A percentile compares a stretch with the other conserved stretches of the same genome.
These are phyloP conservation scores for Serrognathus titanus DNA, from an alignment of 2,888 invertebrate species.

Conservation along the genomic window DNA sequence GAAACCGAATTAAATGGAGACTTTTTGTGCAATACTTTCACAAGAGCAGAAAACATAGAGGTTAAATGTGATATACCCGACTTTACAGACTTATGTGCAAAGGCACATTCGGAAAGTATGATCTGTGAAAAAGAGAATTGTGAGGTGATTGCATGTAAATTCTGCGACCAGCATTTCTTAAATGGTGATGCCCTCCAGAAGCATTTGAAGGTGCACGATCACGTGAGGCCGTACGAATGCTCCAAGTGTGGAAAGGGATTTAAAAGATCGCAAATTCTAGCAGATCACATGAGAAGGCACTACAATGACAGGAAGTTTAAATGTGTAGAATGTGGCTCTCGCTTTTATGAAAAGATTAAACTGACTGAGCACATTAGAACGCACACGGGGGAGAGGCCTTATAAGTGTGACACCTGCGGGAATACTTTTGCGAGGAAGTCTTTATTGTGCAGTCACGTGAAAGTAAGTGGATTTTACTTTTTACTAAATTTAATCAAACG, in stretches of 20 bases:
- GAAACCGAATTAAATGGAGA: too few species aligned
- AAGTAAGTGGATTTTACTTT: neutral
- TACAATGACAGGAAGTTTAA: slow-evolving; percentile 49
- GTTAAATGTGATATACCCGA: neutral
- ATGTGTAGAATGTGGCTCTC: slow-evolving; percentile 49
- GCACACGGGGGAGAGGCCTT: slow-evolving; percentile 50
- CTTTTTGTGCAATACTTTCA: too few species aligned
- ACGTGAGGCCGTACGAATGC: slow-evolving; percentile 29
- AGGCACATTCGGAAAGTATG: neutral
- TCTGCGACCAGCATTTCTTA: neutral
- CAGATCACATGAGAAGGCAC: slow-evolving; percentile 47
- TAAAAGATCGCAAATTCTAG: slow-evolving; percentile 48
- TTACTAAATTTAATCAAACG: too few species aligned
- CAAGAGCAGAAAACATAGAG: too few species aligned
- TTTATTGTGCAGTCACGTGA: slow-evolving; percentile 6
- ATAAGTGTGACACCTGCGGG: slow-evolving; percentile 49
- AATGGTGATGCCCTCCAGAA: neutral
- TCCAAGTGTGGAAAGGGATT: slow-evolving; percentile 49
- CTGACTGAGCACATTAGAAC: slow-evolving; percentile 51
- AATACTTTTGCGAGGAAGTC: slow-evolving; percentile 41
- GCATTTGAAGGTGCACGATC: neutral
- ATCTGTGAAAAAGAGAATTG: neutral
- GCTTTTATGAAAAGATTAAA: slow-evolving; percentile 49
- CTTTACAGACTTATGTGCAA: neutral
- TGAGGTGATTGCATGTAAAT: neutral